Conservation (phyloP, 2,113 vertebrate genomes). For the Lucifuga dentata region DNA sequence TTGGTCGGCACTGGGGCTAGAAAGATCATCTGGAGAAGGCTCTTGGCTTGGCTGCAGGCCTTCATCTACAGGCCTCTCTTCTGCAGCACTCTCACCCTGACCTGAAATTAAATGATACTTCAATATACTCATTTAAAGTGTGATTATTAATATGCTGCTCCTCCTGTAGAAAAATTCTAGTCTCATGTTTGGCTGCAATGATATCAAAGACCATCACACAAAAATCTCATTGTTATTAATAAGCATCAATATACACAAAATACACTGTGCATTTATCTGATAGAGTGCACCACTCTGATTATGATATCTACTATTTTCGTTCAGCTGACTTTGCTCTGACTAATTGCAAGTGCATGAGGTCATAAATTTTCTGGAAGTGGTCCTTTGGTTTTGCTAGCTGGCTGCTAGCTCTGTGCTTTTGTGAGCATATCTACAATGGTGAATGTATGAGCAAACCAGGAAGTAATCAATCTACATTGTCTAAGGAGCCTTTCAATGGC, state of each 20-base stretch:
- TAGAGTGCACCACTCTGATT: conserved; percentile 4
- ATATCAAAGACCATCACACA: neutral
- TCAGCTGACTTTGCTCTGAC: conserved; percentile 42
- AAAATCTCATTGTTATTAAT: conserved; percentile 9
- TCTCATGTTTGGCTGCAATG: conserved; percentile 7
- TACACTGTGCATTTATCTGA: neutral
- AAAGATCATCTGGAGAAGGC: conserved; percentile 76
- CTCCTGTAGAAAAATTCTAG: neutral
- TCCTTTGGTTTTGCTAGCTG: conserved; percentile 37
- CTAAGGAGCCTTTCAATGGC: conserved; percentile 1
- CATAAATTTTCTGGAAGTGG: conserved; percentile 57
- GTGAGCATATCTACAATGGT: conserved; percentile 31
- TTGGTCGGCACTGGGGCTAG: conserved; percentile 77
- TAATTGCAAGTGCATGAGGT: conserved; percentile 49
- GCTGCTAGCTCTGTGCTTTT: conserved; percentile 20
- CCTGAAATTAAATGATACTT: conserved; percentile 52
- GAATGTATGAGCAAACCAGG: conserved; percentile 37
- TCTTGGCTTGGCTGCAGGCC: conserved; percentile 53
- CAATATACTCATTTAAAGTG: conserved; percentile 1
- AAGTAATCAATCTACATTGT: conserved; percentile 24
- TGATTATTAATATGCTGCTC: neutral
- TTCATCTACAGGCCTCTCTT: conserved; percentile 56
- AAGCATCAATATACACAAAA: neutral
- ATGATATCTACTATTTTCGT: conserved; percentile 7
- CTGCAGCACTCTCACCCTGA: conserved; percentile 51